Conservation (phyloP, 1,140 invertebrate species). For the Drosophila subpulchrella region DNA sequence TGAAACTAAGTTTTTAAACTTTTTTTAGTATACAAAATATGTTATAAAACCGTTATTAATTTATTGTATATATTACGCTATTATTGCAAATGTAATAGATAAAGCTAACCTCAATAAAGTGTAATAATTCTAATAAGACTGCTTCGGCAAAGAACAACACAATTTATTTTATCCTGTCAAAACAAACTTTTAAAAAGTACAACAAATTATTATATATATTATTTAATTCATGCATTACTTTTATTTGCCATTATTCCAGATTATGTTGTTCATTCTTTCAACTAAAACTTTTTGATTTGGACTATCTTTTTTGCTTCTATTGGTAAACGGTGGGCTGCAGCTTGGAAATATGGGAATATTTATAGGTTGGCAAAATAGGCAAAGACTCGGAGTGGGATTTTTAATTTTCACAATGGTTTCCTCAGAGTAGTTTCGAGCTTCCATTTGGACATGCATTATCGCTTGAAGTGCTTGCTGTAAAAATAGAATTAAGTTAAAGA, state of each 20-base stretch:
- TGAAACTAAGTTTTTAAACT: constrained; percentile 40
- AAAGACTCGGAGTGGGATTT: not conserved
- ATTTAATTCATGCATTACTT: not conserved
- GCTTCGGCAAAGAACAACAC: not conserved
- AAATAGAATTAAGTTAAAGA: not conserved
- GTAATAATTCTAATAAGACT: constrained; percentile 34
- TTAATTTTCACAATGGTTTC: not conserved
- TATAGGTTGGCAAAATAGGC: constrained; percentile 22
- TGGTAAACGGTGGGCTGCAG: not conserved
- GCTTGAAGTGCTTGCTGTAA: constrained; percentile 28
- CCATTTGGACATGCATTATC: constrained; percentile 18
- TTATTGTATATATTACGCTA: constrained; percentile 55
- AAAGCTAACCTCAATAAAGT: constrained; percentile 56
- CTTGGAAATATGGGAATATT: not conserved
- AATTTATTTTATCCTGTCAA: not conserved
- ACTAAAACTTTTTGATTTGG: not conserved
- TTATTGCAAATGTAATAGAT: constrained; percentile 51
- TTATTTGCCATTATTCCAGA: not conserved
- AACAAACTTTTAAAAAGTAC: not conserved
- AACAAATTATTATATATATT: no score
- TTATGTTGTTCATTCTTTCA: not conserved
- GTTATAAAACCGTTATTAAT: constrained; percentile 25
- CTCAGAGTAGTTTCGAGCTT: not conserved
- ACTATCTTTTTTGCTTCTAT: not conserved
- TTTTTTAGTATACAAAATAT: constrained; percentile 42